Base-by-base conservation (phyloP, 2,113 vertebrate species). In the Suncus etruscus region DNA sequence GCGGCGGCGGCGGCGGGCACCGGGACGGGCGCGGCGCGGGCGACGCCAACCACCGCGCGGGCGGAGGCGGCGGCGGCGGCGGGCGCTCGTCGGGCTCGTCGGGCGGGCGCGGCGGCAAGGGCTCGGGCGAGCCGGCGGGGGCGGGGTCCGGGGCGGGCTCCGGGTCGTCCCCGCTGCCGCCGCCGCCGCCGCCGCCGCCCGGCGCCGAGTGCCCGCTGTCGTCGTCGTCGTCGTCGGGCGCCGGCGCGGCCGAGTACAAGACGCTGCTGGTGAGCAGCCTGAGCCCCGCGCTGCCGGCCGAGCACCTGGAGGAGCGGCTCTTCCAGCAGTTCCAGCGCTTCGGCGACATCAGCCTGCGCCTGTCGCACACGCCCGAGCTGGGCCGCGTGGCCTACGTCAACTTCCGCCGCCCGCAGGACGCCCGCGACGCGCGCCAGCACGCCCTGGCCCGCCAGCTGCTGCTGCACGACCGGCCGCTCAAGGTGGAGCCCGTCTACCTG, bases 241-340 rank as follows among this genome's bases (percentile, higher is more conserved):
- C 97, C 39, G 39, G 39, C 39, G 95, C 97, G 25, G 97, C 97
- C 32, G 99, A 99, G 95, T 99, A 99, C 96, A 99, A 99, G 94
- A 99, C 99, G 14, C 97, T 99, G 90, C 98, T 99, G 79, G 98
- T 99, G 95, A 99, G 99, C 95, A 99, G 99, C 97, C 97, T 99
- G 90, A 99, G 99, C 93, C 98, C 99, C 8, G 98, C 99, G 97
- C 97, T 99, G 68, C 98, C 99, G 4, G 99, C 99, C 93, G 99
- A 99, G 97, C 98, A 99, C 94, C 98, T 99, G 83, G 99, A 99
- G 97, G 99, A 99, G 95, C 98, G 99, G 29, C 98, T 99, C 51
- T 99, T 99, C 93, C 99, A 99, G 86, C 99, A 99, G 97, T 99
- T 99, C 95, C 99, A 99, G 97, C 99, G 99, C 96, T 99, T 99